Evolutionary conservation across 2,888 invertebrate genomes (phyloP).

Genomic region (Acrobasis suavella): DNA sequence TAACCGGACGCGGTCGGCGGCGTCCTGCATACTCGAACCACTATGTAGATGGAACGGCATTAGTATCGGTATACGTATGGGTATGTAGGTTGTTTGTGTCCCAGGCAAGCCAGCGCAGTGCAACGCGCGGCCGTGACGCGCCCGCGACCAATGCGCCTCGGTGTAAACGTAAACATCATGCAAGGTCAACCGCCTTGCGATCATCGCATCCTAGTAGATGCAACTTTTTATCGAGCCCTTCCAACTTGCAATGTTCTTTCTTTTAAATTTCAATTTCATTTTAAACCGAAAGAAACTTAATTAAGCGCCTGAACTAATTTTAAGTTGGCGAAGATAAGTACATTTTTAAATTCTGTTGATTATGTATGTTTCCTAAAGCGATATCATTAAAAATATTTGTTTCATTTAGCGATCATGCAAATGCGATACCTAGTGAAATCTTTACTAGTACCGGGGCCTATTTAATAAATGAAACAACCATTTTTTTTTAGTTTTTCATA

Average conservation of each 20-base stretch:
- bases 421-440: too few relatives aligned
- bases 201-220: slow-evolving; percentile 48
- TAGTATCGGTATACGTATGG: slow-evolving; percentile 50
- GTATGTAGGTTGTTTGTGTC: slow-evolving; percentile 74
- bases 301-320: too few relatives aligned
- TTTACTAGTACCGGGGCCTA: too few relatives aligned
- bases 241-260: slow-evolving; percentile 24
- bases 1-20: slow-evolving; percentile 67
- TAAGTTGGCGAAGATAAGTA: too few relatives aligned
- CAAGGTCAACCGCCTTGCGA: slow-evolving; percentile 73
- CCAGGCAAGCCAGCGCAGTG: slow-evolving; percentile 50
- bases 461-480: too few relatives aligned
- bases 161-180: slow-evolving; percentile 74
- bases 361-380: too few relatives aligned
- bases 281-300: neutral
- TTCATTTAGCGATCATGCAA: too few relatives aligned
- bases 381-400: too few relatives aligned
- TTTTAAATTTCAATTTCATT: neutral
- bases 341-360: too few relatives aligned
- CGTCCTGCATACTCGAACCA: slow-evolving; percentile 71
- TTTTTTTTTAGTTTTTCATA: too few relatives aligned
- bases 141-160: slow-evolving; percentile 62
- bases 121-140: slow-evolving; percentile 74
- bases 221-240: slow-evolving; percentile 43
- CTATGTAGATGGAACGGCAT: slow-evolving; percentile 57